Evolutionary conservation across 2,113 vertebrate species (phyloP).

Genomic region (Ascaphus truei): DNA sequence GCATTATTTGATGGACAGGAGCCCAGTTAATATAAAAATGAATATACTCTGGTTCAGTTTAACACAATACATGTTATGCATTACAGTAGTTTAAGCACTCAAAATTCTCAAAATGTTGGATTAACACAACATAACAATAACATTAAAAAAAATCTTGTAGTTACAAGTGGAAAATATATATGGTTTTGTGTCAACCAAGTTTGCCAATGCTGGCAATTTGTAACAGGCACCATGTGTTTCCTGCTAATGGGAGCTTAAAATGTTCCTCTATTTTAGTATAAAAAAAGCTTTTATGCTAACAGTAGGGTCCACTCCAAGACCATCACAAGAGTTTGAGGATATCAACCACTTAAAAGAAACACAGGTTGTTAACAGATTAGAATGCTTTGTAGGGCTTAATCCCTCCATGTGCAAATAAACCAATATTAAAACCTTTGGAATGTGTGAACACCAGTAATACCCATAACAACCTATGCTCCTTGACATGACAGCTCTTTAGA

Average conservation of each 20-base stretch:
- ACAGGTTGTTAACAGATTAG: slow-evolving; percentile 35
- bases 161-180: slow-evolving; percentile 30
- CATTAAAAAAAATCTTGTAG: slow-evolving; percentile 11
- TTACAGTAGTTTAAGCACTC: slow-evolving; percentile 29
- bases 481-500: not conserved
- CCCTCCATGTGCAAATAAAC: slow-evolving; percentile 33
- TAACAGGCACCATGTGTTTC: slow-evolving; percentile 31
- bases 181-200: slow-evolving; percentile 22
- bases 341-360: slow-evolving; percentile 28
- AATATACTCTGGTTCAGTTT: slow-evolving; percentile 1
- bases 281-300: slow-evolving; percentile 38
- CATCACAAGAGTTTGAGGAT: slow-evolving; percentile 20
- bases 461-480: slow-evolving; percentile 25
- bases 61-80: slow-evolving; percentile 15
- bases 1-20: not conserved
- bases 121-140: slow-evolving; percentile 28
- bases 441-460: slow-evolving; percentile 28
- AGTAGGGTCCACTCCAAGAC: slow-evolving; percentile 35
- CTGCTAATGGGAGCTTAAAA: slow-evolving; percentile 18
- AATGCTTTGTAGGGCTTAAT: slow-evolving; percentile 28
- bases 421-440: slow-evolving; percentile 35
- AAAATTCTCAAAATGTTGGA: slow-evolving; percentile 30
- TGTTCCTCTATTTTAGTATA: slow-evolving; percentile 21
- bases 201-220: slow-evolving; percentile 24
- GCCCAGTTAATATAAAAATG: not conserved